Evolutionary conservation across 1,140 invertebrate species (phyloP).

Genomic region (Magallana ariakensis): DNA sequence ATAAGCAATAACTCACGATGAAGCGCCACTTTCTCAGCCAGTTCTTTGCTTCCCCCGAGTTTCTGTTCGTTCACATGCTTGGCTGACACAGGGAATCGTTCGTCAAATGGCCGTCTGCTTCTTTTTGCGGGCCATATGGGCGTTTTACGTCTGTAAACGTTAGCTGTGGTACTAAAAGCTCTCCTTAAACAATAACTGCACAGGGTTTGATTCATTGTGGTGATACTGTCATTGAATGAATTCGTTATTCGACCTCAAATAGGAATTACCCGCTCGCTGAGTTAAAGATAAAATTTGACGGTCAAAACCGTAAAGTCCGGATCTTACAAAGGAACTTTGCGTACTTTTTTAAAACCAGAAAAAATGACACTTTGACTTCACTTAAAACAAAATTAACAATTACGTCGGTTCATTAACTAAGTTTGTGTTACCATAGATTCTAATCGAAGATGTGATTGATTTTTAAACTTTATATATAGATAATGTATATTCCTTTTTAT

Average conservation of each 20-base stretch:
- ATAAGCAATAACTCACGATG: background rate
- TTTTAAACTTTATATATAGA: too few species aligned
- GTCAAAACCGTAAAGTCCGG: background rate
- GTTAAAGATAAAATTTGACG: background rate
- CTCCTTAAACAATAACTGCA: background rate
- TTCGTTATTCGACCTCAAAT: background rate
- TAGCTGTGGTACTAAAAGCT: background rate
- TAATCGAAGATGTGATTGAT: too few species aligned
- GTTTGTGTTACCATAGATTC: too few species aligned
- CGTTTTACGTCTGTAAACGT: background rate
- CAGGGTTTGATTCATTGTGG: background rate
- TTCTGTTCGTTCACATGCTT: constrained; percentile 34
- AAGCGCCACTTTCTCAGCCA: background rate
- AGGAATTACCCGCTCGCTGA: background rate
- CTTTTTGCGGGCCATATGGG: constrained; percentile 1
- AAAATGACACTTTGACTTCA: too few species aligned
- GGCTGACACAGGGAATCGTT: background rate
- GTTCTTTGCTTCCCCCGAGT: background rate
- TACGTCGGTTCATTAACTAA: too few species aligned
- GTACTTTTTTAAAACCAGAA: too few species aligned
- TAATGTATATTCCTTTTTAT: too few species aligned
- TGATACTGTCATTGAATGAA: background rate
- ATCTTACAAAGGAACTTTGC: background rate
- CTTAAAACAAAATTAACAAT: too few species aligned
- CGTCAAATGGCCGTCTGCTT: constrained; percentile 1